Percentiles rank a stretch among this genome's conserved stretches.
These are phyloP conservation scores for Ceyx melanurus DNA, from an alignment of 2,113 vertebrate genomes.

Conservation along the genomic window DNA sequence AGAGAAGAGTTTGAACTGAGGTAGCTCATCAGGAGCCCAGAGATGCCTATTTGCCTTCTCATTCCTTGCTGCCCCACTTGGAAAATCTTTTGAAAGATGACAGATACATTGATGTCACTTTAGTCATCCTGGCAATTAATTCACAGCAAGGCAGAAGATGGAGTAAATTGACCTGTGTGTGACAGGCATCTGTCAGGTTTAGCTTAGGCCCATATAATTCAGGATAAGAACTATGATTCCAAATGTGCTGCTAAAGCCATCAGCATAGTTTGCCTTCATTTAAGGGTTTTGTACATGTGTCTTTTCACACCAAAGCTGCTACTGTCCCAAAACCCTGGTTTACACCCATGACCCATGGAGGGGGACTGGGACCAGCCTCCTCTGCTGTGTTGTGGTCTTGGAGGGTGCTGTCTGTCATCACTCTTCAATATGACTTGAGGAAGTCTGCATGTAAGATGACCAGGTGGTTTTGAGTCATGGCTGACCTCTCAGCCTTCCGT, in stretches of 20 bases:
- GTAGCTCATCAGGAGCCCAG: neutral
- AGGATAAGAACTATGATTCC: neutral
- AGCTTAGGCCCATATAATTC: neutral
- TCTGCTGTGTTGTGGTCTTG: neutral
- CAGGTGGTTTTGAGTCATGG: neutral
- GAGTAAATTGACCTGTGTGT: neutral
- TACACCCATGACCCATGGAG: neutral
- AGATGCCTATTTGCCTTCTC: neutral
- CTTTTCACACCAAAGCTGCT: neutral
- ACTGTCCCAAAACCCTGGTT: neutral
- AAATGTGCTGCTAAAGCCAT: neutral
- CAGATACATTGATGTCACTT: neutral
- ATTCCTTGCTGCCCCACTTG: neutral
- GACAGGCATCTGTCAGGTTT: neutral
- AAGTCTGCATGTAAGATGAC: rapidly evolving
- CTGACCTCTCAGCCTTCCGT: neutral
- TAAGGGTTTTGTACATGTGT: neutral
- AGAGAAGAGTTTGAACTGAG: neutral
- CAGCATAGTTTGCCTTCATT: neutral
- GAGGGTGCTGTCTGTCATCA: neutral
- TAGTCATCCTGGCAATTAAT: neutral
- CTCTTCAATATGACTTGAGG: neutral
- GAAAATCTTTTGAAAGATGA: neutral
- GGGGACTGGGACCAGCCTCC: neutral
- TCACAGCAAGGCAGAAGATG: neutral